Conservation (phyloP, 2,888 invertebrate species). For the Helicoverpa assulta region DNA sequence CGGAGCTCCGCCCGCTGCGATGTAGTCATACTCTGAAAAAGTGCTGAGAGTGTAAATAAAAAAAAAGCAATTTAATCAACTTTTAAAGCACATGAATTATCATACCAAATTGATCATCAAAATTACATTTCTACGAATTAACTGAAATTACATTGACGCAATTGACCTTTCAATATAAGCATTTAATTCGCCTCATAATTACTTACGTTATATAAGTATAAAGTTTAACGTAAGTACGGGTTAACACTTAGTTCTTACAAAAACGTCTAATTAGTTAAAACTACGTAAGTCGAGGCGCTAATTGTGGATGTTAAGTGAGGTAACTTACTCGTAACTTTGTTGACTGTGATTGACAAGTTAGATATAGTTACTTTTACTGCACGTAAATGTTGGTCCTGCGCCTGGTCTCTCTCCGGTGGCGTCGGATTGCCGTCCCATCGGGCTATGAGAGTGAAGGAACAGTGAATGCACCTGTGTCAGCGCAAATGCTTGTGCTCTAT, state of each 20-base stretch:
- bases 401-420: no score
- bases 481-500: no score
- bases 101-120: neutral
- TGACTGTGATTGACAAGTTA: neutral
- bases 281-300: slow-evolving; percentile 8
- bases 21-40: neutral
- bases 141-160: neutral
- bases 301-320: slow-evolving; percentile 1
- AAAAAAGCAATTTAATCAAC: neutral
- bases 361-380: neutral
- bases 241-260: slow-evolving; percentile 1
- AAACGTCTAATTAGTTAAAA: slow-evolving; percentile 10
- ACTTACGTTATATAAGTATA: neutral
- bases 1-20: no score
- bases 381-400: no score
- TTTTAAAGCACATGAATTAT: neutral
- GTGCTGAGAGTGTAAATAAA: neutral
- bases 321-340: neutral
- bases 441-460: no score
- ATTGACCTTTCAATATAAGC: neutral
- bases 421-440: no score
- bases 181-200: neutral
- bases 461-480: no score
- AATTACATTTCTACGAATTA: neutral
- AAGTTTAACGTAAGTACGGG: neutral